Evolutionary conservation across 2,888 invertebrate species (phyloP), one percentile per base, ranked within the genome.

Genomic region (Calephelis perditalis): DNA sequence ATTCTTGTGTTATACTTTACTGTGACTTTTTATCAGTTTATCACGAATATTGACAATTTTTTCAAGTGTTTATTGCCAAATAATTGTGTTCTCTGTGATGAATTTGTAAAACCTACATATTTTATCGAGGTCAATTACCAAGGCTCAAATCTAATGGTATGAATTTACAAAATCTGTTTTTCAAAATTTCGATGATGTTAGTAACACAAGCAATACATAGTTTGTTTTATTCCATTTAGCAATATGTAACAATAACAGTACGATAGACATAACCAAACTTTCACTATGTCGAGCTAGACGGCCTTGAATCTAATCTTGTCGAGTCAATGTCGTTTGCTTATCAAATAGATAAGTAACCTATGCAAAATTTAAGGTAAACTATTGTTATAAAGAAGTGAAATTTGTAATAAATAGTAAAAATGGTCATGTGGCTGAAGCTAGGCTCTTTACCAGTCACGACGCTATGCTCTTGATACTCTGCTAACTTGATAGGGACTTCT

Each of bases 261-360:
- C 49, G 49, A 49, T 49, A 52, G 46, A 52, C 77, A 78, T 86
- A 86, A 88, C 86, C 86, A 76, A 80, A 86, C 86, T 83, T 86
- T 83, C 76, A 73, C 79, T 75, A 73, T 71, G 73, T 73, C 78
- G 77, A 35, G 79, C 82, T 74, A 84, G 83, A 82, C 85, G 88
- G 82, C 89, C 89, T 90, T 90, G 89, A 86, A 78, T 87, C 85
- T 88, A 89, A 88, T 89, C 85, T 86, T 82, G 86, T 84, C 80
- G 81, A 82, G 79, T 84, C 85, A 88, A 86, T 87, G 87, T 84
- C 86, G 74, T 79, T 78, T 79, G 77, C 79, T 81, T 84, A 82
- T 83, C 82, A 80, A 81, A 78, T 75, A 69, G 61, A 52, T 52
- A 52, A 52, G 57, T 63, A 66, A 64, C 64, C 40, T 67, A 64